Evolutionary conservation across 35 echinoderm and acorn worm genomes (phyloP).

Genomic region (Ophiothrix spiculata): DNA sequence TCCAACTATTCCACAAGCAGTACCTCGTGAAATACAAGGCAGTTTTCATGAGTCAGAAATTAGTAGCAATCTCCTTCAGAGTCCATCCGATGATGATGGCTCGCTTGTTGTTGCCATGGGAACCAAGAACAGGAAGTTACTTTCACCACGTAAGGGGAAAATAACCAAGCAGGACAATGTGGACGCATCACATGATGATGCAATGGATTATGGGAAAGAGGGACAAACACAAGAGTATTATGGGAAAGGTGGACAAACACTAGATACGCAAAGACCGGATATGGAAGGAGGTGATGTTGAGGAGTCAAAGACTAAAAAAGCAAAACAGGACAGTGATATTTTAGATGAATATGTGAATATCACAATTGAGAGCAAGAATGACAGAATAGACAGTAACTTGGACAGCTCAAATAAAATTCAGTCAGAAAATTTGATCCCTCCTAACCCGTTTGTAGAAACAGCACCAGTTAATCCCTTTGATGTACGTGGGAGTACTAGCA

Average conservation of each 20-base stretch:
- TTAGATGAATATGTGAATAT: background rate
- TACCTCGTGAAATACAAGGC: background rate
- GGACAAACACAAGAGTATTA: background rate
- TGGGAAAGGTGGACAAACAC: background rate
- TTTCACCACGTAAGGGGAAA: background rate
- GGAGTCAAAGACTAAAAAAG: background rate
- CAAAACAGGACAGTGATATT: background rate
- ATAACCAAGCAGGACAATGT: background rate
- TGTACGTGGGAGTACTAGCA: background rate
- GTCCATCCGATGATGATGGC: slow-evolving; percentile 46
- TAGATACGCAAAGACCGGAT: background rate
- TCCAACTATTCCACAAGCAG: background rate
- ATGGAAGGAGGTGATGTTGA: background rate
- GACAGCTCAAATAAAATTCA: background rate
- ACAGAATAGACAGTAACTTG: background rate
- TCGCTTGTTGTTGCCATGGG: background rate
- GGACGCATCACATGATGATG: background rate
- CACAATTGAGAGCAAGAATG: background rate
- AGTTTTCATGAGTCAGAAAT: slow-evolving; percentile 68
- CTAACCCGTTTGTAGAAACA: background rate
- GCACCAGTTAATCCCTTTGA: background rate
- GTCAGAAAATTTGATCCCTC: background rate
- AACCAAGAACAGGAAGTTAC: background rate
- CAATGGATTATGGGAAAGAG: background rate
- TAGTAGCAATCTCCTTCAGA: slow-evolving; percentile 54